A percentile compares a stretch with the other conserved stretches of the same genome.
Evolutionary conservation across 2,797 vertebrate species (phyloP).

Genomic region (Thunnus albacares): DNA sequence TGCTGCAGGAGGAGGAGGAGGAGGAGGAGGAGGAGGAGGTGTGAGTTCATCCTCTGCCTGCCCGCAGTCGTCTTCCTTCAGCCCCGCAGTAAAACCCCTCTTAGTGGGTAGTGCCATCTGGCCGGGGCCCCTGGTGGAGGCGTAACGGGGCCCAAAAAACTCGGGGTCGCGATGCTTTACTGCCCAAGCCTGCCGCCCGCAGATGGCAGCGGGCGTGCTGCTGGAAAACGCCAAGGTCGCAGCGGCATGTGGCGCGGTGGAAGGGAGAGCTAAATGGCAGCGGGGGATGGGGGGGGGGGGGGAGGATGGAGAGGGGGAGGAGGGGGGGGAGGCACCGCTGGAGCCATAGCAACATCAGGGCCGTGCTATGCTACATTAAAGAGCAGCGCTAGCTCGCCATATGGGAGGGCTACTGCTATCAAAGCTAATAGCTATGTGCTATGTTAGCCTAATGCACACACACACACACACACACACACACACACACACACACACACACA

Average conservation of each 20-base stretch:
- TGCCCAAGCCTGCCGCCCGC: conserved; percentile 86
- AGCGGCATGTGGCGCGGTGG: conserved; percentile 73
- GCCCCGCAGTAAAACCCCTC: conserved; percentile 86
- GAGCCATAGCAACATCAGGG: conserved; percentile 76
- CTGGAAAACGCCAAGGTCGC: conserved; percentile 84
- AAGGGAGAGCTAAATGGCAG: conserved; percentile 81
- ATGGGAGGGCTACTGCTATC: conserved; percentile 75
- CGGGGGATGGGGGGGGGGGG: conserved; percentile 48
- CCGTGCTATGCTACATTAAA: conserved; percentile 78
- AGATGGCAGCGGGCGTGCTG: conserved; percentile 85
- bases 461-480: conserved; percentile 29
- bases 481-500: conserved; percentile 38
- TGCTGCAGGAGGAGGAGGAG: conserved; percentile 45
- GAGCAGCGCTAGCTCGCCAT: conserved; percentile 72
- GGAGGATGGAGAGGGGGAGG: conserved; percentile 34
- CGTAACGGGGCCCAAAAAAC: conserved; percentile 82
- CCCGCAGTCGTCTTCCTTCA: conserved; percentile 83
- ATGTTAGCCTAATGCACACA: conserved; percentile 70
- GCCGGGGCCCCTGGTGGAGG: conserved; percentile 81
- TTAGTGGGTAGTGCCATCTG: conserved; percentile 87
- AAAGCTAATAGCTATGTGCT: conserved; percentile 72
- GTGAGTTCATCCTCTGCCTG: conserved; percentile 72
- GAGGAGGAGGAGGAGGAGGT: conserved; percentile 27
- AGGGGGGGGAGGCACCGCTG: conserved; percentile 62
- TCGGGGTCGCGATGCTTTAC: conserved; percentile 87